Percentiles rank a stretch among this genome's conserved stretches.
Evolutionary conservation across 2,888 invertebrate species (phyloP).

Genomic region (Chloroclysta siterata): DNA sequence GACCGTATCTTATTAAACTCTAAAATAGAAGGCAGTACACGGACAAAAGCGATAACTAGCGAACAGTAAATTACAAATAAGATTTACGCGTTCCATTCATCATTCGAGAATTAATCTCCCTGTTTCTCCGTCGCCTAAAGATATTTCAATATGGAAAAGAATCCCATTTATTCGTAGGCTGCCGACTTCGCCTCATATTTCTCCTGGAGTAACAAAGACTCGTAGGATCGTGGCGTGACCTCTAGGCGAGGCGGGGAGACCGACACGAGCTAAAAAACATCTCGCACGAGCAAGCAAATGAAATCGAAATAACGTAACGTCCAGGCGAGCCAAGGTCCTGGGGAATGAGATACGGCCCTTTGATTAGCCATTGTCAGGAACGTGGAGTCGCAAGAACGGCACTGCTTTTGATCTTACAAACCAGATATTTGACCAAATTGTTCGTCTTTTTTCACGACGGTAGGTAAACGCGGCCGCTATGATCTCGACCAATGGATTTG

Average conservation of each 20-base stretch:
- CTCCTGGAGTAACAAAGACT: constrained; percentile 76
- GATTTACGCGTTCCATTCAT: constrained; percentile 74
- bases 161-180: constrained; percentile 73
- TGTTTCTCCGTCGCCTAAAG: constrained; percentile 70
- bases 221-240: constrained; percentile 74
- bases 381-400: constrained; percentile 57
- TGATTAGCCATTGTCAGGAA: constrained; percentile 81
- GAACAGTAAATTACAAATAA: constrained; percentile 71
- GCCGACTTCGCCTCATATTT: constrained; percentile 75
- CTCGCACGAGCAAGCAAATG: constrained; percentile 82
- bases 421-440: constrained; percentile 44
- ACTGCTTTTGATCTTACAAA: constrained; percentile 41
- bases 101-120: constrained; percentile 73
- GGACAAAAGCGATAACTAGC: constrained; percentile 69
- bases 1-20: constrained; percentile 45
- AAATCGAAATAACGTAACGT: constrained; percentile 82
- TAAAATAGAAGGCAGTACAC: constrained; percentile 46
- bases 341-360: constrained; percentile 80
- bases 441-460: constrained; percentile 42
- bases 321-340: constrained; percentile 67
- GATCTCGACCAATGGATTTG: constrained; percentile 48
- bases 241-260: constrained; percentile 60
- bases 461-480: constrained; percentile 39
- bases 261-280: constrained; percentile 69
- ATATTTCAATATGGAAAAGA: constrained; percentile 80